Conservation (phyloP, 2,888 invertebrate species). For the Parnassius orleans region DNA sequence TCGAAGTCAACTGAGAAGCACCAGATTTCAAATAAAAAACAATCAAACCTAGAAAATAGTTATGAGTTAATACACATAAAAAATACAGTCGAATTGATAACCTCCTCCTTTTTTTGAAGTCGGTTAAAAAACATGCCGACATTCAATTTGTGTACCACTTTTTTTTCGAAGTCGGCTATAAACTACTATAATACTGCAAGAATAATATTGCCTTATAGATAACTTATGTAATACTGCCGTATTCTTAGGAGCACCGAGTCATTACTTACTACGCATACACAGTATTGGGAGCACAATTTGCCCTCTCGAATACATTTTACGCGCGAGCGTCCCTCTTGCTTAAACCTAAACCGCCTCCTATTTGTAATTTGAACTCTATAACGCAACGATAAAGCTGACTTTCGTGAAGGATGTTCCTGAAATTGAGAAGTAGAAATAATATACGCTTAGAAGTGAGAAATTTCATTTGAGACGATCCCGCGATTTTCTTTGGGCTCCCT, state of each 20-base stretch:
- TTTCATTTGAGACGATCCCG: conserved; percentile 76
- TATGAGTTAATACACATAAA: too few species aligned
- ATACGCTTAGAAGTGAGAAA: conserved; percentile 66
- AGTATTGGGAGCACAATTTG: conserved; percentile 65
- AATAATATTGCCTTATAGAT: too few species aligned
- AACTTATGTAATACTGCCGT: not conserved
- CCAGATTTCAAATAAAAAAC: too few species aligned
- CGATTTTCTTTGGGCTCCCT: conserved; percentile 64
- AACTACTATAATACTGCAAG: too few species aligned
- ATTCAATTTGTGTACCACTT: too few species aligned
- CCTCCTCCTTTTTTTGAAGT: too few species aligned
- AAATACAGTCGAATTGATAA: too few species aligned
- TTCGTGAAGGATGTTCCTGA: not conserved
- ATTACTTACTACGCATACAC: conserved; percentile 1
- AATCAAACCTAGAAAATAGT: too few species aligned
- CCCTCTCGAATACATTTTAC: conserved; percentile 64
- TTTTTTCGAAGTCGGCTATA: too few species aligned
- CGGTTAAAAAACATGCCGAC: too few species aligned
- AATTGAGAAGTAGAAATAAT: conserved; percentile 44
- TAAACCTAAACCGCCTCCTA: conserved; percentile 30
- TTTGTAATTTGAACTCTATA: conserved; percentile 34
- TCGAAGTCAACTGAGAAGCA: too few species aligned
- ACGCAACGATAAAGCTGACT: conserved; percentile 14
- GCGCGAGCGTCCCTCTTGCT: conserved; percentile 48
- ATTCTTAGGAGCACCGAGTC: not conserved